A percentile compares a stretch with the other conserved stretches of the same genome.
These are phyloP conservation scores for Ommatoiulus sabulosus DNA, from an alignment of 2,888 invertebrate genomes.

Conservation along the genomic window DNA sequence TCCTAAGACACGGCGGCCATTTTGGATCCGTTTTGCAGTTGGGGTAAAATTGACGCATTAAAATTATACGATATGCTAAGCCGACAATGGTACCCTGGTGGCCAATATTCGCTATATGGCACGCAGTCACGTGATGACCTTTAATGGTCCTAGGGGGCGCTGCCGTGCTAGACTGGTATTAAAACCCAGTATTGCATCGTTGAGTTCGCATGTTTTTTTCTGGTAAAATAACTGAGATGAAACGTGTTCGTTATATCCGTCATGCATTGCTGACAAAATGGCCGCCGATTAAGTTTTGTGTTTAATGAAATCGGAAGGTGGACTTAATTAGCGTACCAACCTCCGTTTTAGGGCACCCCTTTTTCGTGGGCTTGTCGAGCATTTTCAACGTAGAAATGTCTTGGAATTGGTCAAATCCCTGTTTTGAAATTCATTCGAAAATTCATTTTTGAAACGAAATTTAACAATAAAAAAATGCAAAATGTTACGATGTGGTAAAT, in stretches of 20 bases:
- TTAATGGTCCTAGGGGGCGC: slow-evolving; percentile 4
- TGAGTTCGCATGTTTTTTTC: not conserved
- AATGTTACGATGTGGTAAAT: too few relatives aligned
- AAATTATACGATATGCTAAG: not conserved
- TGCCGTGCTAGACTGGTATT: not conserved
- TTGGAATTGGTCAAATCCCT: too few relatives aligned
- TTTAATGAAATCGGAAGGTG: not conserved
- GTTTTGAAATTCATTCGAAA: too few relatives aligned
- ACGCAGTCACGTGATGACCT: not conserved
- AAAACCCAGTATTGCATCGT: not conserved
- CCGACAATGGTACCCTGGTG: slow-evolving; percentile 1
- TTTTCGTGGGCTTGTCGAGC: too few relatives aligned
- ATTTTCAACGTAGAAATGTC: too few relatives aligned
- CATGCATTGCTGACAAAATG: not conserved
- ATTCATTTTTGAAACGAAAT: too few relatives aligned
- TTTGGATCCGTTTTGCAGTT: not conserved
- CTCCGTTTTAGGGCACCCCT: not conserved
- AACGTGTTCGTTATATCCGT: not conserved
- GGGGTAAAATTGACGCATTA: not conserved
- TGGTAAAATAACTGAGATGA: not conserved
- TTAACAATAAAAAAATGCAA: too few relatives aligned
- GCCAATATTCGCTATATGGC: not conserved
- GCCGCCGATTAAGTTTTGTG: not conserved
- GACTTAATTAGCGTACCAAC: not conserved
- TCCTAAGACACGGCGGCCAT: not conserved